Evolutionary conservation across 2,113 vertebrate species (phyloP).

Genomic region (Oreochromis niloticus): DNA sequence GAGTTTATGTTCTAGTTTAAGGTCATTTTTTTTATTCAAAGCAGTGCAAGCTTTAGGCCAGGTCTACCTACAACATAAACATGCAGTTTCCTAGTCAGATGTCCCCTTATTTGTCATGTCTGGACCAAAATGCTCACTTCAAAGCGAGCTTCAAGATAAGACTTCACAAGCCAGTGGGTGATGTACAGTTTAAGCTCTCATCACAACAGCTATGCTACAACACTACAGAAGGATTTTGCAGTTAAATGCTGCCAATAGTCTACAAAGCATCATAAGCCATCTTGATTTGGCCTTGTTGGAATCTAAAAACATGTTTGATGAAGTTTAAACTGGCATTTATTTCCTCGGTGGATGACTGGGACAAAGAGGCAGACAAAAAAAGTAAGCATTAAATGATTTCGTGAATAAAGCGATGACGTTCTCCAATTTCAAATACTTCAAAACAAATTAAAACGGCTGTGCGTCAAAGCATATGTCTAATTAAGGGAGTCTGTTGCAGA

Average conservation of each 20-base stretch:
- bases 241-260: neutral
- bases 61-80: neutral
- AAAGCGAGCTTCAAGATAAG: neutral
- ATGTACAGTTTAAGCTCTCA: neutral
- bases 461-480: conserved; percentile 68
- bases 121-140: neutral
- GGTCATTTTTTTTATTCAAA: neutral
- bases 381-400: conserved; percentile 4
- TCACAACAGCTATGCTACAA: neutral
- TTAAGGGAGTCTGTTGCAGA: conserved; percentile 38
- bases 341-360: neutral
- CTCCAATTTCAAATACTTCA: conserved; percentile 40
- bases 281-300: neutral
- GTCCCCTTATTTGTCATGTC: neutral
- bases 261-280: neutral
- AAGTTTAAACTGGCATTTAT: neutral
- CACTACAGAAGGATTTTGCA: neutral
- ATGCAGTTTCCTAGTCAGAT: neutral
- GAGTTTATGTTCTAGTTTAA: neutral
- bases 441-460: conserved; percentile 53
- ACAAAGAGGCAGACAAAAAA: neutral
- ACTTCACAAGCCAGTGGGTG: neutral
- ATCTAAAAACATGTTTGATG: neutral
- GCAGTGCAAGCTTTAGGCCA: neutral
- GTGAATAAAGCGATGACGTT: conserved; percentile 15